Evolutionary conservation across 35 echinoderm and acorn worm genomes (phyloP), one percentile per base, ranked within the genome.

Genomic region (Ophiothrix spiculata): DNA sequence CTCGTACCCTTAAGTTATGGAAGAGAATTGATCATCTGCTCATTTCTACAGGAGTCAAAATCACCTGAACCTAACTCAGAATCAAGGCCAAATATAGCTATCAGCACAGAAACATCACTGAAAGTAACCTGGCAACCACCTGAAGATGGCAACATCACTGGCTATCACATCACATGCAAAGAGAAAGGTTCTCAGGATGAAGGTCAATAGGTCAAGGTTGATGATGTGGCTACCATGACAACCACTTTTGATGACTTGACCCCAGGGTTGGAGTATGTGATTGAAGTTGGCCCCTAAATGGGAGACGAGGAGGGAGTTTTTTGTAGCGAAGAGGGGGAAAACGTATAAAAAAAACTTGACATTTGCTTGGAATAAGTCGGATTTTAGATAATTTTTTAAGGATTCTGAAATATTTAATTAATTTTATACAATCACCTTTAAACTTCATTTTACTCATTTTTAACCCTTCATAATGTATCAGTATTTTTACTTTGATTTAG

Each of bases 91-190:
- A 37, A 49, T 31, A 74, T 88, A 17, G 80, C 75, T 63, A 88
- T 75, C 34, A 76, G 80, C 77, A 85, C 80, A 76, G 42, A 40
- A 35, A 91, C 81, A 32, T 87, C 75, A 29, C 31, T 95, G 36
- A 84, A 80, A 15, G 81, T 85, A 56, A 56, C 89, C 0, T 95
- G 93, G 93, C 87, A 95, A 69, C 91, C 91, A 79, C 93, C 93
- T 11, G 77, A 91, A 56, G 45, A 54, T 54, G 45, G 45, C 21
- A 77, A 69, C 60, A 42, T 86, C 38, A 91, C 93, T 49, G 93
- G 85, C 15, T 95, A 91, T 40, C 56, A 84, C 35, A 39, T 95
- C 15, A 87, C 75, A 16, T 91, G 89, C 46, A 39, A 78, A 25
- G 38, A 40, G 32, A 38, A 56, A 34, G 41, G 82, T 23, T 13